phyloP scores from a whole-genome alignment of 1,140 invertebrate species.

The Eurosta solidaginis region DNA sequence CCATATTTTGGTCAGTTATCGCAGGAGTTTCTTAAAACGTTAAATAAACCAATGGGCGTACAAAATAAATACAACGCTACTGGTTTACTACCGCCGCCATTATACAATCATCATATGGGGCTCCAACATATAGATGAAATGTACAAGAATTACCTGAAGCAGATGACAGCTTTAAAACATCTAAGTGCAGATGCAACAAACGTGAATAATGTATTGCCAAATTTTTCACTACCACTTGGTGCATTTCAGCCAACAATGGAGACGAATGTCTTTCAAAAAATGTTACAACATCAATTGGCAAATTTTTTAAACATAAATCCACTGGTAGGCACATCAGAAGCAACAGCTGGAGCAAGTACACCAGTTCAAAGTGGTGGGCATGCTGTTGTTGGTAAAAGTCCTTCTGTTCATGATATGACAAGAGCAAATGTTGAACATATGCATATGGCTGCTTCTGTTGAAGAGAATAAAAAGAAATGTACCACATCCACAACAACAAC shows the following conservation, averaged over 20 bases:
- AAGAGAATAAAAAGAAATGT: not conserved
- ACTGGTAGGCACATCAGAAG: not conserved
- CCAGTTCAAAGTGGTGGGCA: not conserved
- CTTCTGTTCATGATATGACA: not conserved
- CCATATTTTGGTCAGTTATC: slow-evolving; percentile 70
- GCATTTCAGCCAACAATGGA: slow-evolving; percentile 68
- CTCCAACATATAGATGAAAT: slow-evolving; percentile 52
- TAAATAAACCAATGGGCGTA: slow-evolving; percentile 59
- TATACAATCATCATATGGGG: slow-evolving; percentile 49
- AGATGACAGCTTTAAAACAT: slow-evolving; percentile 40
- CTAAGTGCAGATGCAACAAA: slow-evolving; percentile 48
- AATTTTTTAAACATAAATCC: slow-evolving; percentile 42
- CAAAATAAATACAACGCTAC: slow-evolving; percentile 48
- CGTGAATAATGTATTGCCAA: slow-evolving; percentile 44
- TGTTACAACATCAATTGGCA: slow-evolving; percentile 61
- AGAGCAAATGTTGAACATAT: not conserved
- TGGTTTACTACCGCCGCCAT: slow-evolving; percentile 40
- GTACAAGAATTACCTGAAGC: slow-evolving; percentile 51
- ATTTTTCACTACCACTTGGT: slow-evolving; percentile 38
- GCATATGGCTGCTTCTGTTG: not conserved
- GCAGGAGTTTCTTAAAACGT: slow-evolving; percentile 62
- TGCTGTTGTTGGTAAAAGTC: not conserved
- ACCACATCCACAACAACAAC: not conserved
- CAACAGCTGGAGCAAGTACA: not conserved
- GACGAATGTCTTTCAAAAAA: slow-evolving; percentile 71